phyloP scores from a whole-genome alignment of 2,888 invertebrate species.

The Troglohyphantes excavatus region DNA sequence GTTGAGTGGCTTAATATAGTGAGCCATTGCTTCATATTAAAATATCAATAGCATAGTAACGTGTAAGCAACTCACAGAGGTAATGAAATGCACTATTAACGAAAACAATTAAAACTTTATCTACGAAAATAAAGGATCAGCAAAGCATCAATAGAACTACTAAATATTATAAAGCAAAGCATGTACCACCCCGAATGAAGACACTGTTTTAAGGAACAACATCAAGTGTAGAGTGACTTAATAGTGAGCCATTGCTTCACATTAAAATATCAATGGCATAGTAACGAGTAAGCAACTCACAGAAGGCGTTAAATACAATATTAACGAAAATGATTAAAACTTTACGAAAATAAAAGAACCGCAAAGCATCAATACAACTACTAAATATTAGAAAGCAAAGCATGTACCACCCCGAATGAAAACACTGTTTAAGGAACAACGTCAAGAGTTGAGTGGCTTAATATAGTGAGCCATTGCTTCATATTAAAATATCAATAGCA shows the following conservation, averaged over 20 bases:
- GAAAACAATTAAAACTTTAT: too few relatives aligned
- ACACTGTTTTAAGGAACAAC: background rate
- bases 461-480: background rate
- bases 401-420: background rate
- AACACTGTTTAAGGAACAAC: background rate
- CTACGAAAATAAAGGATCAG: too few relatives aligned
- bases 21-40: too few relatives aligned
- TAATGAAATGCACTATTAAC: too few relatives aligned
- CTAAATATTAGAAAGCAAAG: background rate
- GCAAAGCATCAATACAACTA: background rate
- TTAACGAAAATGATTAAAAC: background rate
- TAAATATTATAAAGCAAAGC: background rate
- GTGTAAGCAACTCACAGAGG: too few relatives aligned
- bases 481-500: too few relatives aligned
- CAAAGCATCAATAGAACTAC: too few relatives aligned
- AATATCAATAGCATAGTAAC: too few relatives aligned
- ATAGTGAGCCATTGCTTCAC: background rate
- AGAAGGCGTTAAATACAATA: background rate
- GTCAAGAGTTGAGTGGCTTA: background rate
- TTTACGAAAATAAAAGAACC: background rate
- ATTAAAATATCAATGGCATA: background rate
- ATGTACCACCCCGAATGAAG: background rate
- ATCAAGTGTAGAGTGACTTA: background rate
- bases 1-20: too few relatives aligned
- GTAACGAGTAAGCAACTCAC: background rate